phyloP scores from a whole-genome alignment of 2,113 vertebrate species.

The Gila orcuttii region DNA sequence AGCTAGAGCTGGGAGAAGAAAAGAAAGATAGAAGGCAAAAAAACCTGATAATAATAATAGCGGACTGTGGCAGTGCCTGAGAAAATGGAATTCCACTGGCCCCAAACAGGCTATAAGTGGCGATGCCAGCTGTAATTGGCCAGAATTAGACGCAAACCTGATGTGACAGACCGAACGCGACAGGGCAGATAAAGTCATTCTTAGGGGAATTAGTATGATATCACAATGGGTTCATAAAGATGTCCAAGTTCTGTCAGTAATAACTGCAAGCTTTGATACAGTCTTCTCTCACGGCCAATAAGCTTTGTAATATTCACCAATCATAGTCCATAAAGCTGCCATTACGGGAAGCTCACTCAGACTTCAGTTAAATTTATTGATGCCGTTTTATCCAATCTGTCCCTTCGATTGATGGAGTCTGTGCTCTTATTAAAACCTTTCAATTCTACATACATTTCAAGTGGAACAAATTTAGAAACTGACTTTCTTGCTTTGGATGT shows the following conservation, averaged over 20 bases:
- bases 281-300: conserved; percentile 51
- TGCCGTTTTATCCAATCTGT: conserved; percentile 44
- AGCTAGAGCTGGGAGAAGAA: conserved; percentile 52
- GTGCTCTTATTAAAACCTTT: conserved; percentile 34
- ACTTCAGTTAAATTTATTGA: conserved; percentile 52
- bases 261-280: conserved; percentile 45
- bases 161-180: conserved; percentile 59
- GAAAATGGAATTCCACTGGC: conserved; percentile 68
- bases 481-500: not conserved
- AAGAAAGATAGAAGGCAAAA: conserved; percentile 65
- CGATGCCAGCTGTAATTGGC: conserved; percentile 69
- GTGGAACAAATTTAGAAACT: conserved; percentile 11
- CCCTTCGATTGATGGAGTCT: conserved; percentile 25
- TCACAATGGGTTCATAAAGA: conserved; percentile 56
- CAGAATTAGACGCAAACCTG: conserved; percentile 64
- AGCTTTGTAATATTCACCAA: conserved; percentile 53
- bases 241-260: conserved; percentile 54
- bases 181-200: conserved; percentile 47
- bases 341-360: conserved; percentile 43
- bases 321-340: conserved; percentile 55
- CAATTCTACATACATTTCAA: conserved; percentile 26
- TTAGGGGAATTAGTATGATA: conserved; percentile 55
- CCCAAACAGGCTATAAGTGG: conserved; percentile 59
- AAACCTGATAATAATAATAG: conserved; percentile 70
- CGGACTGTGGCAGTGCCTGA: conserved; percentile 60